Evolutionary conservation across 1,140 invertebrate species (phyloP).

Genomic region (Meloidogyne exigua): DNA sequence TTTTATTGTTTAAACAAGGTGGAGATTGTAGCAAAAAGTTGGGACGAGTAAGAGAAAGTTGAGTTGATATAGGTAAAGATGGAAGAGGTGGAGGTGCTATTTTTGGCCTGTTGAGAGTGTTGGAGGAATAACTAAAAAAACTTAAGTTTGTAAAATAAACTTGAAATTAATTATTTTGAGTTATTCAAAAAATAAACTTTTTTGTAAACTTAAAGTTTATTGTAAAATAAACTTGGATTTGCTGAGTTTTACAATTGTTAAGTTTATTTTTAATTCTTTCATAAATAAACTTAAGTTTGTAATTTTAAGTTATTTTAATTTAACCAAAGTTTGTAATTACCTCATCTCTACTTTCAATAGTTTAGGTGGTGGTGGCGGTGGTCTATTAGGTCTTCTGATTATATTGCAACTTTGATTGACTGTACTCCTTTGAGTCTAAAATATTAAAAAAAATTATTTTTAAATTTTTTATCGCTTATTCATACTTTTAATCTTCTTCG

Average conservation of each 20-base stretch:
- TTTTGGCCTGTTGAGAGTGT: constrained; percentile 20
- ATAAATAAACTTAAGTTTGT: no score
- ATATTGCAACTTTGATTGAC: not conserved
- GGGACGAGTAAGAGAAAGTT: not conserved
- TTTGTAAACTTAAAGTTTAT: no score
- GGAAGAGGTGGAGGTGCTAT: constrained; percentile 16
- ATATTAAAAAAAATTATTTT: not conserved
- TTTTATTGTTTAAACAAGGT: not conserved
- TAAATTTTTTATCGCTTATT: not conserved
- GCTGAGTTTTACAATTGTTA: no score
- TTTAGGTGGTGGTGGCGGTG: constrained; percentile 17
- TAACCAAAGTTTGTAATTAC: not conserved
- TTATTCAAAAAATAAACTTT: no score
- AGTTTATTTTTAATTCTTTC: no score
- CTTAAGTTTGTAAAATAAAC: no score
- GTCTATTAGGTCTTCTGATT: constrained; percentile 5
- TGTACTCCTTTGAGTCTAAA: not conserved
- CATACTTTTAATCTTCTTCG: not conserved
- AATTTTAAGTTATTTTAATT: no score
- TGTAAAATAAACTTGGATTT: no score
- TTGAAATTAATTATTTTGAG: no score
- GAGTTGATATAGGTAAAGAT: not conserved
- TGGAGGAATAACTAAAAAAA: not conserved
- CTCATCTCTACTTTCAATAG: not conserved
- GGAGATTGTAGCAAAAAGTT: not conserved